Evolutionary conservation across 2,888 invertebrate genomes (phyloP).

Genomic region (Pachycephus smyrnensis): DNA sequence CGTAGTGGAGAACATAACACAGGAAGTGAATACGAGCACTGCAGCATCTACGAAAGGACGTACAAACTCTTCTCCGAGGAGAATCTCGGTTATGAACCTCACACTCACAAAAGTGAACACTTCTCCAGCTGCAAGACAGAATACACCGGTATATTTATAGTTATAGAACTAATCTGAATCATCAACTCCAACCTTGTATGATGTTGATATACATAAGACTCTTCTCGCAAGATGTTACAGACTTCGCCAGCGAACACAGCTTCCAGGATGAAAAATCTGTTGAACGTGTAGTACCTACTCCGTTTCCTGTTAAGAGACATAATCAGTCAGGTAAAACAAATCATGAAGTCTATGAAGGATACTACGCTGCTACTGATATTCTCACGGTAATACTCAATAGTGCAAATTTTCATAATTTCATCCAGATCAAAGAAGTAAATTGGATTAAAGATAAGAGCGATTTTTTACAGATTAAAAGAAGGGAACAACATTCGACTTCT

Average conservation of each 20-base stretch:
- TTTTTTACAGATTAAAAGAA: conserved; percentile 70
- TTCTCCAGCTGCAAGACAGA: conserved; percentile 70
- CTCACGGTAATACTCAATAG: conserved; percentile 71
- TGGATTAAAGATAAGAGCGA: background rate
- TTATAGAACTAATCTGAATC: conserved; percentile 5
- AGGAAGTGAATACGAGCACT: conserved; percentile 51
- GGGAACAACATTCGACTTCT: conserved; percentile 76
- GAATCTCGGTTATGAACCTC: conserved; percentile 39
- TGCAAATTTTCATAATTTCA: background rate
- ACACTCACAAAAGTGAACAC: conserved; percentile 45
- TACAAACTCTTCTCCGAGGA: conserved; percentile 57
- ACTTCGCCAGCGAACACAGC: conserved; percentile 71
- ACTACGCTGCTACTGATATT: conserved; percentile 85
- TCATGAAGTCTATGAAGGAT: conserved; percentile 70
- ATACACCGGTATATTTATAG: conserved; percentile 61
- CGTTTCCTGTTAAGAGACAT: conserved; percentile 51
- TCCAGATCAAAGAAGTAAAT: background rate
- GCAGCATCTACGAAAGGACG: conserved; percentile 56
- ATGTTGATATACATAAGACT: background rate
- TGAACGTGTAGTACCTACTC: conserved; percentile 43
- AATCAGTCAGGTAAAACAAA: conserved; percentile 49
- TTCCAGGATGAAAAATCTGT: conserved; percentile 68
- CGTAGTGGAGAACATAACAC: conserved; percentile 55
- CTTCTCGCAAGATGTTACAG: conserved; percentile 59
- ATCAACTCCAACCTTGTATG: background rate